These are phyloP conservation scores for Leptinotarsa texana DNA, from an alignment of 1,140 invertebrate species.

Conservation along the genomic window DNA sequence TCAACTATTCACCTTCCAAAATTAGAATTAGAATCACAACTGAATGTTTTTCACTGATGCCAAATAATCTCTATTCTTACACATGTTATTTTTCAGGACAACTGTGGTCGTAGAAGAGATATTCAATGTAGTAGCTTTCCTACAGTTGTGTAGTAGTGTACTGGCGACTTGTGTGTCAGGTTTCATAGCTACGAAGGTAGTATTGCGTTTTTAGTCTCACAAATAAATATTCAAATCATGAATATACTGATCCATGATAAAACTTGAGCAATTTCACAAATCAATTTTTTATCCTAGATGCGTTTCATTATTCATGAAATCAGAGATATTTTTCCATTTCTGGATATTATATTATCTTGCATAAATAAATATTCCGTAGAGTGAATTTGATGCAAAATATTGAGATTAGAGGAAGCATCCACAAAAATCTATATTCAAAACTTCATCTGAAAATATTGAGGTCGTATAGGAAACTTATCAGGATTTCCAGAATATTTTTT, in stretches of 20 bases:
- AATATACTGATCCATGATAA: not conserved
- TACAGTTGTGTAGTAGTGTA: conserved; percentile 23
- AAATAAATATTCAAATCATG: not conserved
- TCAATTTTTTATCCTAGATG: not conserved
- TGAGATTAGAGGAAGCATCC: too few relatives aligned
- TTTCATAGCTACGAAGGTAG: conserved; percentile 23
- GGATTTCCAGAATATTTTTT: too few relatives aligned
- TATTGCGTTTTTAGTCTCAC: not conserved
- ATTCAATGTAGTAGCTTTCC: conserved; percentile 18
- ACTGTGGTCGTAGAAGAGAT: conserved; percentile 13
- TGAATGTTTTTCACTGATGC: too few relatives aligned
- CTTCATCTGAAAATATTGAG: too few relatives aligned
- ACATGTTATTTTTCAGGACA: not conserved
- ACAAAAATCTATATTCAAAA: too few relatives aligned
- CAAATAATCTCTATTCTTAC: not conserved
- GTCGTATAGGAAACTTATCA: too few relatives aligned
- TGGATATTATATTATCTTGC: not conserved
- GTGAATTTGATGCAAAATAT: too few relatives aligned
- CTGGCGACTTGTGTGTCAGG: conserved; percentile 21
- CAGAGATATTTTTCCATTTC: not conserved
- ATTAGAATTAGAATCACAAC: too few relatives aligned
- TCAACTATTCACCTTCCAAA: too few relatives aligned
- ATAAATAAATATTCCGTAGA: too few relatives aligned
- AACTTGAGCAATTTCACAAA: too few relatives aligned
- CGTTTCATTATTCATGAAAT: not conserved